phyloP scores from a whole-genome alignment of 2,888 invertebrate genomes.

The Andricus quercusramuli region DNA sequence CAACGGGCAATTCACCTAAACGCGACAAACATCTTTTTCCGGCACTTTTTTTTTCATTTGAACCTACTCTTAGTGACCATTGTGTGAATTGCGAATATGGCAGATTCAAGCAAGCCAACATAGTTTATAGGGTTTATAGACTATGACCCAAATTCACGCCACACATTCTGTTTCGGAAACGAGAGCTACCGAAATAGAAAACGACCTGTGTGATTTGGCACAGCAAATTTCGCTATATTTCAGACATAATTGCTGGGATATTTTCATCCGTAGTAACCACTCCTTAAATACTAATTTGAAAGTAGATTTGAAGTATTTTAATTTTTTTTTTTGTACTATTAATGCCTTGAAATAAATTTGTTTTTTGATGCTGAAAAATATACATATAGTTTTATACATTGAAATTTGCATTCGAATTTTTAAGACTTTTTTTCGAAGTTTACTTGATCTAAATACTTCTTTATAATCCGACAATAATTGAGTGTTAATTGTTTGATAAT shows the following conservation, averaged over 20 bases:
- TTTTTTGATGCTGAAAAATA: no score
- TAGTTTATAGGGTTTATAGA: not conserved
- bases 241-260: not conserved
- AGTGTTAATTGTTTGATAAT: no score
- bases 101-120: constrained; percentile 1
- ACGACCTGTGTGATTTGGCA: constrained; percentile 41
- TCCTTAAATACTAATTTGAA: no score
- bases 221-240: constrained; percentile 5
- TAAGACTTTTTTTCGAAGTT: no score
- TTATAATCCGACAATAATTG: no score
- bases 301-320: no score
- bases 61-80: not conserved
- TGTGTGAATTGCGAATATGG: constrained; percentile 11
- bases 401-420: no score
- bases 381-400: no score
- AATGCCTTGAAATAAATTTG: not conserved
- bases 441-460: no score
- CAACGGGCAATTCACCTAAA: constrained; percentile 86
- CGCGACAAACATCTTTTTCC: constrained; percentile 51
- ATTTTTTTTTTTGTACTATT: not conserved
- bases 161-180: constrained; percentile 11
- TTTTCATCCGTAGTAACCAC: no score
- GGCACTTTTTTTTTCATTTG: not conserved
- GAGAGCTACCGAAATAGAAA: constrained; percentile 22
- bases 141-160: constrained; percentile 26